These are phyloP conservation scores for Platynereis dumerilii DNA, from an alignment of 2,888 invertebrate genomes.

Conservation along the genomic window DNA sequence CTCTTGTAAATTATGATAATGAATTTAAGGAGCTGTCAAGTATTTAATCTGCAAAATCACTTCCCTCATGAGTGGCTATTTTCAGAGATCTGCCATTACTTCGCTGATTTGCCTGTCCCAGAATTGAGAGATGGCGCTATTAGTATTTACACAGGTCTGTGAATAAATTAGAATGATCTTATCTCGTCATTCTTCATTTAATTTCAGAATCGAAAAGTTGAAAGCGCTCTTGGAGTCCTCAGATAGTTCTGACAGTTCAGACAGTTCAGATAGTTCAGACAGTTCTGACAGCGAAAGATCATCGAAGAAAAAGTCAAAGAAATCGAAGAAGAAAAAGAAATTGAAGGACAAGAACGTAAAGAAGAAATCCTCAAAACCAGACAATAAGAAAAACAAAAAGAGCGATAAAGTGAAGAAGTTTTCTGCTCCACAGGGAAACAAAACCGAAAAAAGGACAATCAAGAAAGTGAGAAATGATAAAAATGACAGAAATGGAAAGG, in stretches of 20 bases:
- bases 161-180: too few species aligned
- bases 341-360: neutral
- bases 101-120: too few species aligned
- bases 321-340: conserved; percentile 1
- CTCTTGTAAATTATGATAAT: too few species aligned
- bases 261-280: neutral
- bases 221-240: neutral
- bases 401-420: neutral
- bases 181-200: neutral
- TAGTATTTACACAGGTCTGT: too few species aligned
- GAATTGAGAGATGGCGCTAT: too few species aligned
- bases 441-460: neutral
- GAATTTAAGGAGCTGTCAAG: too few species aligned
- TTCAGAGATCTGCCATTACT: too few species aligned
- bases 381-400: neutral
- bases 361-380: neutral
- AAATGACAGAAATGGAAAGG: too few species aligned
- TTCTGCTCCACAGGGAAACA: too few species aligned
- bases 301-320: neutral
- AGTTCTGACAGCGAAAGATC: neutral
- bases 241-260: conserved; percentile 1
- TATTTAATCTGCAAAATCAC: neutral
- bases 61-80: neutral
- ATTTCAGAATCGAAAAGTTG: conserved; percentile 5
- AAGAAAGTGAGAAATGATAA: too few species aligned